phyloP scores from a whole-genome alignment of 2,113 vertebrate genomes.

The Paradoxurus hermaphroditus region DNA sequence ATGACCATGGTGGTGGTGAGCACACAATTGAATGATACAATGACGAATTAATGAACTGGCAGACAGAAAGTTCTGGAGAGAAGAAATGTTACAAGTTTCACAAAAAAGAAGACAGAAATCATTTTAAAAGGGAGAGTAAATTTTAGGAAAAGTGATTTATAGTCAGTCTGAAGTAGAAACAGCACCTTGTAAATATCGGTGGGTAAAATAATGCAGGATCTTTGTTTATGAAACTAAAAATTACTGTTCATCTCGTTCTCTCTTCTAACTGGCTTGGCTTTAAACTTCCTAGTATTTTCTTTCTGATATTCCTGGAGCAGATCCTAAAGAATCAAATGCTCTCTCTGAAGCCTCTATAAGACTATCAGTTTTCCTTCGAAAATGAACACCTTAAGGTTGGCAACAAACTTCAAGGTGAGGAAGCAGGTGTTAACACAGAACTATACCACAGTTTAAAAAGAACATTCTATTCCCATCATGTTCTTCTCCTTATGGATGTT shows the following conservation, averaged over 20 bases:
- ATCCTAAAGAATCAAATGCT: not conserved
- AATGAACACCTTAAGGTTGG: not conserved
- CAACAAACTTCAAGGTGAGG: not conserved
- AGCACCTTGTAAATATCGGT: not conserved
- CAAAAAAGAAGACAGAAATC: not conserved
- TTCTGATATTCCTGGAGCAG: not conserved
- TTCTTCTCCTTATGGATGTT: not conserved
- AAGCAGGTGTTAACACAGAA: not conserved
- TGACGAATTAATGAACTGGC: not conserved
- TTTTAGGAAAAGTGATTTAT: not conserved
- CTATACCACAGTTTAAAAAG: not conserved
- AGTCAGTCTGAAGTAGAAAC: not conserved
- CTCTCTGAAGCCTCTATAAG: not conserved
- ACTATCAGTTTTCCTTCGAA: not conserved
- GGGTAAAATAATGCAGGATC: not conserved
- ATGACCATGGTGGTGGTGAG: not conserved
- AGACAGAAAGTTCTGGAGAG: not conserved
- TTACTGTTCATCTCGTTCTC: not conserved
- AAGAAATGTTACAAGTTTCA: not conserved
- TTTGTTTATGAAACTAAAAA: not conserved
- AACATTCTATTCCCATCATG: not conserved
- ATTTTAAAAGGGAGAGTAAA: not conserved
- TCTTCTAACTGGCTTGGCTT: not conserved
- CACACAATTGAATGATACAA: not conserved
- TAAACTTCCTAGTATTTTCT: not conserved